Conservation (phyloP, 2,888 invertebrate genomes). For the Rhogogaster chlorosoma region DNA sequence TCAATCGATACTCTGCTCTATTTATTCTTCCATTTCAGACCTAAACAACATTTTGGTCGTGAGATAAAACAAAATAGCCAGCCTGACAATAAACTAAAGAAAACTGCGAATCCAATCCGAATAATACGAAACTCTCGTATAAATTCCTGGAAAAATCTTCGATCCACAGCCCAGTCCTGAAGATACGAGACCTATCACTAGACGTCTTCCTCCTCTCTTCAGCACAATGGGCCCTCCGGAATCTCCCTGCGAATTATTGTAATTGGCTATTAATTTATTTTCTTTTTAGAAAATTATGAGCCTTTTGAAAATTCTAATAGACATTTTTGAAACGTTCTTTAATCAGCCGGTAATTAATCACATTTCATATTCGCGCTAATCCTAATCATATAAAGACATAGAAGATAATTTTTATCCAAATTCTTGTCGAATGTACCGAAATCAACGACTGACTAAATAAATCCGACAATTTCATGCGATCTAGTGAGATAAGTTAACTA, state of each 20-base stretch:
- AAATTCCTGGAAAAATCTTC: constrained; percentile 61
- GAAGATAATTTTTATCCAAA: neutral
- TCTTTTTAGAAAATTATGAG: neutral
- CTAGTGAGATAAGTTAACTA: neutral
- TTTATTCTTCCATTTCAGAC: neutral
- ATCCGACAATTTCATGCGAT: neutral
- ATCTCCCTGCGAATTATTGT: constrained; percentile 58
- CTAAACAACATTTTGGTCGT: neutral
- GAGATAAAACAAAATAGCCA: no score
- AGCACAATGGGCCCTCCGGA: constrained; percentile 63
- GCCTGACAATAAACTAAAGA: neutral
- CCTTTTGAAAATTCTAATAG: neutral
- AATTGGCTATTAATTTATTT: neutral
- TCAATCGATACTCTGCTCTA: neutral
- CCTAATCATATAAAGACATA: neutral
- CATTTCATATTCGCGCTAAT: no score
- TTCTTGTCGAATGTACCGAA: neutral
- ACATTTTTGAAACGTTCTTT: neutral
- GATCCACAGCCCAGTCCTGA: constrained; percentile 62
- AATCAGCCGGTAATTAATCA: no score
- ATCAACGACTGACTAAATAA: neutral
- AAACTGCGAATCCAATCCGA: constrained; percentile 58
- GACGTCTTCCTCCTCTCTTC: constrained; percentile 53
- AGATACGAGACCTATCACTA: constrained; percentile 60
- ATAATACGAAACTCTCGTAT: constrained; percentile 59